These are phyloP conservation scores for Esperia sulphurella DNA, from an alignment of 2,888 invertebrate genomes.

Conservation along the genomic window DNA sequence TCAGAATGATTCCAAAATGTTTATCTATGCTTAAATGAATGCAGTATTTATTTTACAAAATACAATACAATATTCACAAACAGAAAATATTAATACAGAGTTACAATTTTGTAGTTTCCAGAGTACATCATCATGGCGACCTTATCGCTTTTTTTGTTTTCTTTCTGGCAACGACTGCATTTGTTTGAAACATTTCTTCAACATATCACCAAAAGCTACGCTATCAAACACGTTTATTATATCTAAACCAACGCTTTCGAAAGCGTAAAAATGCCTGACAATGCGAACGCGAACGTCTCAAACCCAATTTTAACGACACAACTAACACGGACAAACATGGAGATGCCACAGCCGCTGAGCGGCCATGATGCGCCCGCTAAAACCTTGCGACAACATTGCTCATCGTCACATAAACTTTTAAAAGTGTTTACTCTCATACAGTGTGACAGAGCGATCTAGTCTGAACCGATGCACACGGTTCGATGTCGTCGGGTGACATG, in stretches of 20 bases:
- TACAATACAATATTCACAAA: too few species aligned
- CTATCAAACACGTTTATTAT: too few species aligned
- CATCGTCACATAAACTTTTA: slow-evolving; percentile 71
- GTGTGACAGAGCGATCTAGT: slow-evolving; percentile 68
- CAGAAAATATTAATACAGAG: too few species aligned
- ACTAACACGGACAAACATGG: slow-evolving; percentile 36
- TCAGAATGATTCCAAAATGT: too few species aligned
- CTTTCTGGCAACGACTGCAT: too few species aligned
- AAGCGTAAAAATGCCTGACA: slow-evolving; percentile 51
- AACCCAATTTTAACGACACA: slow-evolving; percentile 60
- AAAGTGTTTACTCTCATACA: slow-evolving; percentile 69
- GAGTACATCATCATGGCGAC: too few species aligned
- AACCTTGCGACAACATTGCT: slow-evolving; percentile 69
- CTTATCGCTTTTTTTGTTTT: too few species aligned
- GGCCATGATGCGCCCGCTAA: slow-evolving; percentile 71
- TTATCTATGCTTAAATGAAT: too few species aligned
- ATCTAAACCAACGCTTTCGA: slow-evolving; percentile 41
- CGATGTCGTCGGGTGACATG: not conserved
- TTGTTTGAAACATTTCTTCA: too few species aligned
- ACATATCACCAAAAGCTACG: too few species aligned
- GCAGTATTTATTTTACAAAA: too few species aligned
- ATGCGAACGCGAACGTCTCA: slow-evolving; percentile 38
- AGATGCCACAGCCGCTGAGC: slow-evolving; percentile 44
- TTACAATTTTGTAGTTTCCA: too few species aligned
- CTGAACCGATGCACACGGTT: slow-evolving; percentile 29